phyloP scores from a whole-genome alignment of 1,140 invertebrate genomes.

The Papilio helenus region DNA sequence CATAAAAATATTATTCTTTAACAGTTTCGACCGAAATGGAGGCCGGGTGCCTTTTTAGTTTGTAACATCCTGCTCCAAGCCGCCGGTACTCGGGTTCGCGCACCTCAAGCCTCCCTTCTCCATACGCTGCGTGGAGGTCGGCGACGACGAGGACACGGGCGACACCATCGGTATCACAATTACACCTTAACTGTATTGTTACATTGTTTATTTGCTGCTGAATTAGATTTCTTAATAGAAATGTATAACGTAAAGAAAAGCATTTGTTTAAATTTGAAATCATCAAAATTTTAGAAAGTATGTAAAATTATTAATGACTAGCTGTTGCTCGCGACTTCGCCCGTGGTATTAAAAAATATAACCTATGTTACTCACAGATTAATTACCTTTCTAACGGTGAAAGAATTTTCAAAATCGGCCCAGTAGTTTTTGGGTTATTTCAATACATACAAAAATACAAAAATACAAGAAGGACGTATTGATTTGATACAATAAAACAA shows the following conservation, averaged over 20 bases:
- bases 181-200: not conserved
- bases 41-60: conserved; percentile 89
- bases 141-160: conserved; percentile 98
- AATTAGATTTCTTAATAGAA: not conserved
- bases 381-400: too few species aligned
- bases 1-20: conserved; percentile 42
- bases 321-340: too few species aligned
- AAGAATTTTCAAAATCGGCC: too few species aligned
- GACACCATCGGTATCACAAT: conserved; percentile 94
- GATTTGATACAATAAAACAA: too few species aligned
- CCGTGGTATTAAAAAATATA: too few species aligned
- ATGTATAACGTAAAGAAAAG: too few species aligned
- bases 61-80: conserved; percentile 99
- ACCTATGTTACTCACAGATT: too few species aligned
- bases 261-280: not conserved
- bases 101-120: conserved; percentile 99
- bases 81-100: conserved; percentile 98
- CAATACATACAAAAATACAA: too few species aligned
- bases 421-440: too few species aligned
- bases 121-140: conserved; percentile 99
- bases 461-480: too few species aligned
- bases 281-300: not conserved
- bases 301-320: too few species aligned
- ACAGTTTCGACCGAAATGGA: conserved; percentile 71
- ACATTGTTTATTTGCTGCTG: not conserved